Conservation (phyloP, 1,140 invertebrate genomes). For the Drosophila carrolli region DNA sequence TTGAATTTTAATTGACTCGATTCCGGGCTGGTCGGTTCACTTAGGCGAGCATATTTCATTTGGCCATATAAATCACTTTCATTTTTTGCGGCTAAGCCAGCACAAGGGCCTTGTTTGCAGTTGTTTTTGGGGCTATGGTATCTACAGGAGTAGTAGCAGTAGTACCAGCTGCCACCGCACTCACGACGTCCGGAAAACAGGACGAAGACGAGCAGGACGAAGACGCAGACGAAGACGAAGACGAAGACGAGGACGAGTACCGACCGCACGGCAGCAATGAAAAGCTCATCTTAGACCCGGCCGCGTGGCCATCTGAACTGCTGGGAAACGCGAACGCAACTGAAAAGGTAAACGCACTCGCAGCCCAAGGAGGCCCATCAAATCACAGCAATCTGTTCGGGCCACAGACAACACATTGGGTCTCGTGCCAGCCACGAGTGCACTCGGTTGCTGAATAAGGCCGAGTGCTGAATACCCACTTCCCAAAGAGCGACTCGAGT, state of each 20-base stretch:
- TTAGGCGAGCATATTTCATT: conserved; percentile 70
- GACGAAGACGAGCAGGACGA: conserved; percentile 42
- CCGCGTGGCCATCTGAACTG: conserved; percentile 77
- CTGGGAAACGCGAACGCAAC: conserved; percentile 82
- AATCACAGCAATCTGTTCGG: conserved; percentile 70
- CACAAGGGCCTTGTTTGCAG: conserved; percentile 67
- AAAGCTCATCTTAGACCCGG: conserved; percentile 33
- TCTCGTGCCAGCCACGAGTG: conserved; percentile 31
- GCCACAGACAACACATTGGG: conserved; percentile 67
- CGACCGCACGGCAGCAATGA: conserved; percentile 38
- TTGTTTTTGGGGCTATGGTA: conserved; percentile 35
- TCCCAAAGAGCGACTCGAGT: conserved; percentile 11
- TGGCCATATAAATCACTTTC: conserved; percentile 77
- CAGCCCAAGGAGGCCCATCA: conserved; percentile 56
- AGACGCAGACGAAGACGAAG: conserved; percentile 25
- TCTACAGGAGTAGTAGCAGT: conserved; percentile 9
- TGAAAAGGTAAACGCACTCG: conserved; percentile 84
- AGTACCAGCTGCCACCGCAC: conserved; percentile 38
- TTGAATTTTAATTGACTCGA: conserved; percentile 79
- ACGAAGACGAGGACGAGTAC: conserved; percentile 34
- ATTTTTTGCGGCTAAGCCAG: conserved; percentile 69
- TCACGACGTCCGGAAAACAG: conserved; percentile 39
- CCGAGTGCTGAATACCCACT: conserved; percentile 39
- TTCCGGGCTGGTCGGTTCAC: conserved; percentile 39
- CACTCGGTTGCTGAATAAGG: conserved; percentile 23